Evolutionary conservation across 2,888 invertebrate genomes (phyloP).

Genomic region (Agriopis aurantiaria): DNA sequence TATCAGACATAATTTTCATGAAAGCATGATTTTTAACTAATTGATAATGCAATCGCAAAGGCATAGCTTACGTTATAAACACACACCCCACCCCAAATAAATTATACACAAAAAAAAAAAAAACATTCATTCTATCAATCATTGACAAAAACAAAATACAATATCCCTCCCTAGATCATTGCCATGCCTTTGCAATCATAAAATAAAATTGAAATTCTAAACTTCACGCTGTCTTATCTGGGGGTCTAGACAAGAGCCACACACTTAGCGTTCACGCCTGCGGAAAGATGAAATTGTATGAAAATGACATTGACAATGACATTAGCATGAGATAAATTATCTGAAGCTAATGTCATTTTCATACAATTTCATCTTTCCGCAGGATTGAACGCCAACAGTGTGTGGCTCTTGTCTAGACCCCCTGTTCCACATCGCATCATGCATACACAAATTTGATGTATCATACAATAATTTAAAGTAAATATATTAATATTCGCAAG

Average conservation of each 20-base stretch:
- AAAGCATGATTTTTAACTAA: neutral
- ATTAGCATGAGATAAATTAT: no score
- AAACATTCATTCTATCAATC: constrained; percentile 11
- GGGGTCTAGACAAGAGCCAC: no score
- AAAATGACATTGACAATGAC: no score
- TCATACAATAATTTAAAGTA: constrained; percentile 67
- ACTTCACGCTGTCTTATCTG: constrained; percentile 8
- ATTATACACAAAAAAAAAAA: constrained; percentile 9
- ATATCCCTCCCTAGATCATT: neutral
- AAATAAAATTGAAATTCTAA: neutral
- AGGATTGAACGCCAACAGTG: no score
- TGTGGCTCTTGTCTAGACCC: no score
- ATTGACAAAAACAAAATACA: constrained; percentile 6
- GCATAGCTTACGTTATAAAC: constrained; percentile 1
- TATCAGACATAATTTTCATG: neutral
- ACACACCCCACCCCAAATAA: neutral
- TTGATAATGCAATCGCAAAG: neutral
- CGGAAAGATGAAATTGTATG: no score
- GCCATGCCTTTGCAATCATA: neutral
- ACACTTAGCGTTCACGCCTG: no score
- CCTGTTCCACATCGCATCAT: constrained; percentile 28
- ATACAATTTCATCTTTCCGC: no score
- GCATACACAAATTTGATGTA: constrained; percentile 37
- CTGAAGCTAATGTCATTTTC: no score
- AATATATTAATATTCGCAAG: constrained; percentile 69